Conservation (phyloP, 2,888 invertebrate species). For the Drosophila pullipes region DNA sequence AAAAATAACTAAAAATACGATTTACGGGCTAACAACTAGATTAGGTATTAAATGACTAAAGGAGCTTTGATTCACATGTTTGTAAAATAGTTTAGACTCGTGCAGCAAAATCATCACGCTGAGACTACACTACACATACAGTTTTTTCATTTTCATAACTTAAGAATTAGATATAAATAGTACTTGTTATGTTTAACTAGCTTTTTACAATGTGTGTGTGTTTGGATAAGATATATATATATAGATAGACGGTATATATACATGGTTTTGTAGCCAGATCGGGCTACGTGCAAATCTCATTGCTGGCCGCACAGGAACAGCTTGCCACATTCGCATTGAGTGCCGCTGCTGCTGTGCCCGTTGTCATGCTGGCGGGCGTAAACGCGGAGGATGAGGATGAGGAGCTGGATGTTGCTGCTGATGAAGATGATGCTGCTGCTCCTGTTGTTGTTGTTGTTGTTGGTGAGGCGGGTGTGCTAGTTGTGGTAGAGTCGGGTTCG, state of each 20-base stretch:
- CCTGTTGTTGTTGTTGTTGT: constrained; percentile 22
- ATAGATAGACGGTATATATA: constrained; percentile 10
- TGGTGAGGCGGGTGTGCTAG: constrained; percentile 36
- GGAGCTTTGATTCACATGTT: constrained; percentile 76
- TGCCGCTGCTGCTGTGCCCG: constrained; percentile 55
- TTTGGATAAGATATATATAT: constrained; percentile 16
- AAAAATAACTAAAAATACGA: constrained; percentile 55
- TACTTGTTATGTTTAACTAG: constrained; percentile 62
- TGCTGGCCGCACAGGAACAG: constrained; percentile 67
- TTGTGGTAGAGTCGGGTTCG: constrained; percentile 62
- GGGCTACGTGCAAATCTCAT: constrained; percentile 83
- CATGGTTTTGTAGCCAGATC: constrained; percentile 12
- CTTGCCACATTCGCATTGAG: constrained; percentile 69
- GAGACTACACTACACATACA: constrained; percentile 21
- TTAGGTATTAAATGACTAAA: constrained; percentile 59
- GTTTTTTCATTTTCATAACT: constrained; percentile 20
- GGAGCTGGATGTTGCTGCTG: constrained; percentile 13
- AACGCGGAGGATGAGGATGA: constrained; percentile 29
- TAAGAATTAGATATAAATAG: constrained; percentile 60
- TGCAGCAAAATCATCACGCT: constrained; percentile 12
- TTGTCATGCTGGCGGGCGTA: constrained; percentile 61
- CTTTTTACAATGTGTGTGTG: constrained; percentile 61
- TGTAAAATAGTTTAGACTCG: constrained; percentile 29
- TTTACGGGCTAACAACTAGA: constrained; percentile 68
- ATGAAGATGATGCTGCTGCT: constrained; percentile 9